A percentile compares a stretch with the other conserved stretches of the same genome.
These are phyloP conservation scores for Myopa testacea DNA, from an alignment of 2,888 invertebrate genomes.

Conservation along the genomic window DNA sequence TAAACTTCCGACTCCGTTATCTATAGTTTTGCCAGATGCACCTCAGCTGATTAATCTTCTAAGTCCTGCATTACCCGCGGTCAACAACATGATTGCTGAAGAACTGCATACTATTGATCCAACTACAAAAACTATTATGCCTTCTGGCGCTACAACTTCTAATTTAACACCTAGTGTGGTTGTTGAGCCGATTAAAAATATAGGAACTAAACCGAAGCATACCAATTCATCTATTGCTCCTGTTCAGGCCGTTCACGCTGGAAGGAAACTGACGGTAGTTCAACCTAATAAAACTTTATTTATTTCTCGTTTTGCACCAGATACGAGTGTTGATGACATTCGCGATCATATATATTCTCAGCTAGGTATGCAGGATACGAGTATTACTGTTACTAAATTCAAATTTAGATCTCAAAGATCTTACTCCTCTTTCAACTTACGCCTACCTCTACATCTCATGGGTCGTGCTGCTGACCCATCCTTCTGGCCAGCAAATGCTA, in stretches of 20 bases:
- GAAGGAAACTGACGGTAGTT: background rate
- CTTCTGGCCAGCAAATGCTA: background rate
- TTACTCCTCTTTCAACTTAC: background rate
- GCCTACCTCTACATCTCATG: background rate
- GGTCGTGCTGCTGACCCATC: background rate
- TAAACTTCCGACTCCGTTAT: too few species aligned
- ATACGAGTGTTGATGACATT: background rate
- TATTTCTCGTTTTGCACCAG: background rate
- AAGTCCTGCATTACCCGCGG: too few species aligned
- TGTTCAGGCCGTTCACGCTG: background rate
- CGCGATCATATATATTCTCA: background rate
- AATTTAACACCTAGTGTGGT: too few species aligned
- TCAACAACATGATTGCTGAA: too few species aligned
- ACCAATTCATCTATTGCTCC: background rate
- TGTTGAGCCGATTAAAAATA: too few species aligned
- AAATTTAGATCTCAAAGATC: background rate
- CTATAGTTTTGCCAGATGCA: too few species aligned
- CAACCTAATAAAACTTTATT: background rate
- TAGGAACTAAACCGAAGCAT: too few species aligned
- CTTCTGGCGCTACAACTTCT: too few species aligned
- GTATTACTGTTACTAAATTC: background rate
- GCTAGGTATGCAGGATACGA: background rate
- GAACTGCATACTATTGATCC: too few species aligned
- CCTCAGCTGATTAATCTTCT: too few species aligned
- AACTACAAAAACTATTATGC: too few species aligned